These are phyloP conservation scores for Diprion similis DNA, from an alignment of 1,140 invertebrate species.

Conservation along the genomic window DNA sequence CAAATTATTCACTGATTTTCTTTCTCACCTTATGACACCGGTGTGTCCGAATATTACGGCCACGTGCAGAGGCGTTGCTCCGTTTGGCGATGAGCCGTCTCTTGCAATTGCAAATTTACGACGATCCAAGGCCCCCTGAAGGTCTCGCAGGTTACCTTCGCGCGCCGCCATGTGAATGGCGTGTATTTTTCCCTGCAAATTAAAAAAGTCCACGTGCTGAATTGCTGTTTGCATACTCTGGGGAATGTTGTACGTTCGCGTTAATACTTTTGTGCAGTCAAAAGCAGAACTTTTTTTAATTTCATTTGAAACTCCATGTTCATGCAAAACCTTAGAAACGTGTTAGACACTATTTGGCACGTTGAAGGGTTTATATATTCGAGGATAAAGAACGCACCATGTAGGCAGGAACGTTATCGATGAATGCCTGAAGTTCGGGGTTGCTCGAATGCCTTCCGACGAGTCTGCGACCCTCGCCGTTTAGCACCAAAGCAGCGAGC, in stretches of 20 bases:
- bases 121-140: conserved; percentile 86
- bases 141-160: conserved; percentile 81
- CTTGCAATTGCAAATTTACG: conserved; percentile 90
- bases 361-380: no score
- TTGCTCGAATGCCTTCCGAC: conserved; percentile 76
- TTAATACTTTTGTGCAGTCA: no score
- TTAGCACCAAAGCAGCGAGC: conserved; percentile 85
- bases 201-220: conserved; percentile 12
- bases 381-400: conserved; percentile 69
- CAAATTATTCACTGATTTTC: background rate
- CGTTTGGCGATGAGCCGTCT: conserved; percentile 79
- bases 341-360: no score
- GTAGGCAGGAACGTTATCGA: conserved; percentile 88
- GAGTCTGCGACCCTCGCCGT: conserved; percentile 83
- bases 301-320: no score
- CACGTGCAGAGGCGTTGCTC: conserved; percentile 93
- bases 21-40: conserved; percentile 60
- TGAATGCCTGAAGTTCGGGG: conserved; percentile 85
- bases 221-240: background rate
- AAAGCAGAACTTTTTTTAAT: no score
- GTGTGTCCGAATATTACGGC: conserved; percentile 84
- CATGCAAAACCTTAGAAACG: no score
- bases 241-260: background rate
- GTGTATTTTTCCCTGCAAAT: conserved; percentile 83
- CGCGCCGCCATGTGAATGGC: conserved; percentile 86